These are phyloP conservation scores for Myotis brandtii DNA, from an alignment of 2,113 vertebrate genomes.

Conservation along the genomic window DNA sequence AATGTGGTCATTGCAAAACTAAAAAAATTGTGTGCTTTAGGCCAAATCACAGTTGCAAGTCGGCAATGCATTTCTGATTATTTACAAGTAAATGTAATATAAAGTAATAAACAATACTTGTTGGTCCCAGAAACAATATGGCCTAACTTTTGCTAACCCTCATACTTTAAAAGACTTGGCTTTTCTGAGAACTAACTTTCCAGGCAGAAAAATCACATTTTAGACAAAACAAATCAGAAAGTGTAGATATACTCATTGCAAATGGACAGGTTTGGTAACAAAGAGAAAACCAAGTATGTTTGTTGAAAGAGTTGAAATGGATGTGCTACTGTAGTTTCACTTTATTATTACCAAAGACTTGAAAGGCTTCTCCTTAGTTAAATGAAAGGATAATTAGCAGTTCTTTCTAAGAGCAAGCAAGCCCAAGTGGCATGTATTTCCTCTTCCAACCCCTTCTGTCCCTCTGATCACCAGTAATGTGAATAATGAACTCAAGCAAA, in stretches of 20 bases:
- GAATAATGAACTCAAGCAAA: conserved; percentile 30
- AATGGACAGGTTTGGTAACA: neutral
- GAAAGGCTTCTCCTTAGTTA: conserved; percentile 46
- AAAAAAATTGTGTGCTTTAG: neutral
- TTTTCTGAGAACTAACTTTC: neutral
- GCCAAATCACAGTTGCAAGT: neutral
- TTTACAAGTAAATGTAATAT: conserved; percentile 32
- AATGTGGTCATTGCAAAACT: neutral
- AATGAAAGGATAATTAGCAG: conserved; percentile 32
- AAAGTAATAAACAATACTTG: neutral
- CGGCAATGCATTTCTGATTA: neutral
- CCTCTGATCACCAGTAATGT: neutral
- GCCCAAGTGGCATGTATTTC: conserved; percentile 14
- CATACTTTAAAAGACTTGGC: neutral
- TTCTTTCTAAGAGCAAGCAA: conserved; percentile 21
- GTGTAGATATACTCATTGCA: conserved; percentile 2
- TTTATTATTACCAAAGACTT: neutral
- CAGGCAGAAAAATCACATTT: neutral
- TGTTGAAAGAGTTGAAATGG: neutral
- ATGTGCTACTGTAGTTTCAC: neutral
- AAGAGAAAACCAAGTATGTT: neutral
- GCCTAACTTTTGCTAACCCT: neutral
- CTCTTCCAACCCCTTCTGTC: neutral
- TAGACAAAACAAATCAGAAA: conserved; percentile 18
- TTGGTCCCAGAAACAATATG: neutral